Percentiles rank a stretch among this genome's conserved stretches.
phyloP scores from a whole-genome alignment of 2,888 invertebrate species.

The Melolontha melolontha region DNA sequence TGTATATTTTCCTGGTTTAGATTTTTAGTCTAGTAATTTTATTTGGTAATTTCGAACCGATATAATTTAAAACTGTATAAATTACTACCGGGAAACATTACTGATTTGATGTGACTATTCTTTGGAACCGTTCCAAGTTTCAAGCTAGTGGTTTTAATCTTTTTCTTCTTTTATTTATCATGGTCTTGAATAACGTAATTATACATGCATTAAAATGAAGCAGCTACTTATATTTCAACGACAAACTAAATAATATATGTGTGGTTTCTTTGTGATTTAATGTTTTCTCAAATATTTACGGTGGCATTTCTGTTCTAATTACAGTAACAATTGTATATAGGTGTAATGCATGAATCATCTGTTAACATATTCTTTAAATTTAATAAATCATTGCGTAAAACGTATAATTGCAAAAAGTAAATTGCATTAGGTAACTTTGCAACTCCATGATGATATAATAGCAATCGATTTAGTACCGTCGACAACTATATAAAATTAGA shows the following conservation, averaged over 20 bases:
- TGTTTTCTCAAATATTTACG: not conserved
- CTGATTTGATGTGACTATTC: conserved; percentile 11
- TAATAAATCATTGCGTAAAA: too few species aligned
- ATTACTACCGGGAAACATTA: not conserved
- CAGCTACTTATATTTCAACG: not conserved
- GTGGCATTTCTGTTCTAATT: not conserved
- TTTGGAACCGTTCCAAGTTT: conserved; percentile 24
- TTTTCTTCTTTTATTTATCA: conserved; percentile 12
- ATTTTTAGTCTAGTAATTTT: too few species aligned
- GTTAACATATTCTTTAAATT: too few species aligned
- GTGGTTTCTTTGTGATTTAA: not conserved
- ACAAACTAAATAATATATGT: not conserved
- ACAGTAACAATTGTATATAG: too few species aligned
- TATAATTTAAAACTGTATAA: not conserved
- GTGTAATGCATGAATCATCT: too few species aligned
- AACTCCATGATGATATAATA: too few species aligned
- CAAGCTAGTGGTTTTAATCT: conserved; percentile 11
- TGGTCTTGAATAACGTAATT: conserved; percentile 15
- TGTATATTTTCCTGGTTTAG: too few species aligned
- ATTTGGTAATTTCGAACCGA: too few species aligned
- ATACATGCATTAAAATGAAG: conserved; percentile 2
- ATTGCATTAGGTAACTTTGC: not conserved
- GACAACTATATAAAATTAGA: too few species aligned
- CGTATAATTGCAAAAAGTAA: too few species aligned
- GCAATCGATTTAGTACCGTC: too few species aligned